Conservation (phyloP, 2,888 invertebrate genomes). For the Drosophila bunnanda region DNA sequence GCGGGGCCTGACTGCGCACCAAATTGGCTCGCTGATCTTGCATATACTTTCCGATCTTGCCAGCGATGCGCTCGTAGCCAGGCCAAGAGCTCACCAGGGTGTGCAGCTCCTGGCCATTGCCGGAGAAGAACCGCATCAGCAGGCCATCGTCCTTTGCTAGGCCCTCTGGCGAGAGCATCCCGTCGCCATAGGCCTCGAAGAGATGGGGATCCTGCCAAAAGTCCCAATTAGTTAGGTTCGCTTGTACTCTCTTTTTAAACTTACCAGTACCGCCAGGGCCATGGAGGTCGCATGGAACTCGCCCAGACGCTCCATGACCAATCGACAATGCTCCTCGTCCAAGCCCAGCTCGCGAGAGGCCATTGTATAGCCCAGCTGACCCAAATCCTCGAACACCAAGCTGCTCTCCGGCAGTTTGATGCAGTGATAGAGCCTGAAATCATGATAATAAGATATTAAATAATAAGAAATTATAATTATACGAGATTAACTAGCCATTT, state of each 20-base stretch:
- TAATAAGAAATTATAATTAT: too few relatives aligned
- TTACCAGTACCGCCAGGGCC: constrained; percentile 85
- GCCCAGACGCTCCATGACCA: constrained; percentile 86
- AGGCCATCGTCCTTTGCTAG: constrained; percentile 61
- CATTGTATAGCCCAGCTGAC: constrained; percentile 85
- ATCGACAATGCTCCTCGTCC: constrained; percentile 85
- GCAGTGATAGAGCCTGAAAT: constrained; percentile 72
- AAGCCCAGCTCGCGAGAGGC: constrained; percentile 85
- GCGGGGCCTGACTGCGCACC: constrained; percentile 64
- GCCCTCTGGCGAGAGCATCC: constrained; percentile 66
- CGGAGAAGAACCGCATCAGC: constrained; percentile 63
- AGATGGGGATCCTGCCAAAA: constrained; percentile 61
- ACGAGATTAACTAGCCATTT: too few relatives aligned
- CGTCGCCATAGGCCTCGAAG: constrained; percentile 59
- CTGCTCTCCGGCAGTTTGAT: constrained; percentile 71
- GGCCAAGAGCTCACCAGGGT: constrained; percentile 83
- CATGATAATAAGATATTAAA: background rate
- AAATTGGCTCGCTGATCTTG: constrained; percentile 62
- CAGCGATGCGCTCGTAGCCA: constrained; percentile 84
- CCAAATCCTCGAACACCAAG: constrained; percentile 83
- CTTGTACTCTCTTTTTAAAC: background rate
- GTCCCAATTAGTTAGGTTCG: too few relatives aligned
- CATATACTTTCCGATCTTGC: constrained; percentile 74
- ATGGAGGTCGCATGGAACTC: constrained; percentile 86
- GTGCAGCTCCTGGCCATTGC: constrained; percentile 65